Evolutionary conservation across 1,140 invertebrate species (phyloP), one percentile per base, ranked within the genome.

Genomic region (Drosophila baimaii): DNA sequence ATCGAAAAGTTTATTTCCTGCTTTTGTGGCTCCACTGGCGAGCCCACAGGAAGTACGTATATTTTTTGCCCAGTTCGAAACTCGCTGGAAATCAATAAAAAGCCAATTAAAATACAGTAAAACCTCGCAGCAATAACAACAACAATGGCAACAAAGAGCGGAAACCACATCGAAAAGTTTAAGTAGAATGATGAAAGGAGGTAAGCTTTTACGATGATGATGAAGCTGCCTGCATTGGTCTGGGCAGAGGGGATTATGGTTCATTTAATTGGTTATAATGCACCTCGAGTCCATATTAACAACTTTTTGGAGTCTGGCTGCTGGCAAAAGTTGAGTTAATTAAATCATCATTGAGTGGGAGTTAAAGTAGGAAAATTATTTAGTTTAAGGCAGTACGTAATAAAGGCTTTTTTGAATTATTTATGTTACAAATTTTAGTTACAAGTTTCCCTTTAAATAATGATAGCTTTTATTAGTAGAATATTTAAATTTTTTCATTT

Each of bases 31-130:
- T 57, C 76, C 64, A 57, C 76, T 47, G 57, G 35, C 12, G 47
- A 51, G 15, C 33, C 13, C 41, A 19, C 35, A 29, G 49, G 57
- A 69, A 58, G 41, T 64, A 58, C 44, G 59, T 55, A 65, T 66
- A 39, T 68, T 46, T 46, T 44, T 29, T 51, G 19, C 57, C 29
- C 35, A 64, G 33, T 35, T 62, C n/a, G 31, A 27, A 35, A 54
- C 46, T 39, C 25, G 33, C 12, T 33, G 31, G 41, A 46, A 70
- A 80, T 70, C 65, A 79, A 88, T 79, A 77, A 79, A 77, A 77
- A 65, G 35, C 75, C 83, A 86, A 86, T 88, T 88, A 79, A 86
- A 83, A 77, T 77, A 66, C 62, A 62, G 63, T 61, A 75, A 71
- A 46, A 54, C 23, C 41, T 41, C 27, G 47, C 29, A 61, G 37